Base-by-base conservation (phyloP, 2,797 vertebrate species). In the Anguilla megastoma region DNA sequence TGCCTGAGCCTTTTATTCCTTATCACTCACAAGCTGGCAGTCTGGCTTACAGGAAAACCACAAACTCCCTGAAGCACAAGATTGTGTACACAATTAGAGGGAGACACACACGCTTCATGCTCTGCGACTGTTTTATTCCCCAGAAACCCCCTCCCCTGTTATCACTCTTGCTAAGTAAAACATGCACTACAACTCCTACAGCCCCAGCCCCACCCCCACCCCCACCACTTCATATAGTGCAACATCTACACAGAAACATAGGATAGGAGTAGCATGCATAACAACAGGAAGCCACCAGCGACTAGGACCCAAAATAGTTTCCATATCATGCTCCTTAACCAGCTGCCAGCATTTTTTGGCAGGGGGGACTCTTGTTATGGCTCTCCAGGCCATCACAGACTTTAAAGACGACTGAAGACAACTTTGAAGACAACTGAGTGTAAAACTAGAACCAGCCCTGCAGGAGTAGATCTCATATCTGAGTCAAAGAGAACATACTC, bases 21-120 rank as follows among this genome's bases (percentile, higher is more conserved):
- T 58, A 58, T 16, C 56, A 58, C 56, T 58, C 14, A 16, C 56
- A 58, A 18, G 56, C 1, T 2, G 14, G 56, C 9, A 54, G 52
- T 16, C 63, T n/a, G 24, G 3, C 16, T 63, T 63, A 5, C n/a
- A 63, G n/a, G 24, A n/a, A 66, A 24, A 69, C 63, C n/a, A 27
- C 6, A 27, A 69, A 27, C 63, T 6, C 63, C 7, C 63, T 69
- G 63, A 69, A 27, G 63, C 63, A 27, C 1, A 69, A 27, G 63
- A 69, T 27, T 69, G 63, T 69, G 24, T 69, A 7, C 63, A 69
- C 63, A n/a, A 69, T 69, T n/a, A 69, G 63, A 69, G 82, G n/a
- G 10, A 27, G 82, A 52, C 82, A 56, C 48, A 52, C 48, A 27
- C n/a, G 2, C 48, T 27, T 41, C 24, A 84, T 27, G 18, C 82